phyloP scores from a whole-genome alignment of 2,888 invertebrate species.

The Netelia fuscicornis region DNA sequence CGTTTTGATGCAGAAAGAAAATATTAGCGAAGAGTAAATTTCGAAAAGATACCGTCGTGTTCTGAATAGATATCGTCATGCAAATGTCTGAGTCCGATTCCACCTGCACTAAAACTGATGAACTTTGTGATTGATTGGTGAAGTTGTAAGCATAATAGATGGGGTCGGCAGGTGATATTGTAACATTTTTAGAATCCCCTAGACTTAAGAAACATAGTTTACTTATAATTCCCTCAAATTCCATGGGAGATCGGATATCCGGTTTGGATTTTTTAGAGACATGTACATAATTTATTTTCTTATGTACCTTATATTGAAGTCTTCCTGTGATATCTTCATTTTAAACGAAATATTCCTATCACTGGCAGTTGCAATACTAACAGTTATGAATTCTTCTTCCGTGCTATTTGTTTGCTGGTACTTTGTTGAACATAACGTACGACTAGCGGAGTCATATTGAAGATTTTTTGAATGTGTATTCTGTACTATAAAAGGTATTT shows the following conservation, averaged over 20 bases:
- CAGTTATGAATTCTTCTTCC: constrained; percentile 86
- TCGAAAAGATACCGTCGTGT: constrained; percentile 87
- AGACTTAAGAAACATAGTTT: constrained; percentile 68
- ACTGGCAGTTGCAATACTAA: constrained; percentile 90
- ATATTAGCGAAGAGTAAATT: constrained; percentile 9
- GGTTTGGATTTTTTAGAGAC: neutral
- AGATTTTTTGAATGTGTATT: constrained; percentile 72
- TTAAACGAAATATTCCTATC: constrained; percentile 84
- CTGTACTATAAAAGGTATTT: constrained; percentile 89
- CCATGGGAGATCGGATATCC: neutral
- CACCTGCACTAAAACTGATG: constrained; percentile 88
- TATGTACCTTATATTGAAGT: constrained; percentile 86
- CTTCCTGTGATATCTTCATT: constrained; percentile 82
- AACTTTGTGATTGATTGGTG: constrained; percentile 83
- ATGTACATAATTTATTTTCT: neutral
- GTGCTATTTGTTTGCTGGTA: constrained; percentile 75
- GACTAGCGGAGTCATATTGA: constrained; percentile 78
- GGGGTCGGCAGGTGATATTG: constrained; percentile 87
- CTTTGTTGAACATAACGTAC: constrained; percentile 88
- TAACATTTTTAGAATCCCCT: constrained; percentile 70
- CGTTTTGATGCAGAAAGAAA: constrained; percentile 6
- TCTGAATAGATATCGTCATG: constrained; percentile 92
- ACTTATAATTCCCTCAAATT: neutral
- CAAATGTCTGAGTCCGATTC: constrained; percentile 89
- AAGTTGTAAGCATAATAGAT: constrained; percentile 88